These are phyloP conservation scores for Cyphomyrus plagiostoma DNA, from an alignment of 2,113 vertebrate species.

Conservation along the genomic window DNA sequence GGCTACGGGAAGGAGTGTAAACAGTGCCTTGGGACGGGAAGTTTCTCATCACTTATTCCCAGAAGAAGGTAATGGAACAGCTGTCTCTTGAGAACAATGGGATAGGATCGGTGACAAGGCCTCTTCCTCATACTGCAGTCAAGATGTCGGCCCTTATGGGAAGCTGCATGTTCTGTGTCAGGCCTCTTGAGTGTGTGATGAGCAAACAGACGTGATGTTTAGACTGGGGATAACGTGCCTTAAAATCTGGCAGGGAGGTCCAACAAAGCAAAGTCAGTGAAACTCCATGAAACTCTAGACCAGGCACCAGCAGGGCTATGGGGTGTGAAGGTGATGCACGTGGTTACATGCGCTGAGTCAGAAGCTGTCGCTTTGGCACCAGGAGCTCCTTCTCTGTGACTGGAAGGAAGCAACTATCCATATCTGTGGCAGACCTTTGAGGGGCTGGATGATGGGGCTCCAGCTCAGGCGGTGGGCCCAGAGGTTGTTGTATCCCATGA, in stretches of 20 bases:
- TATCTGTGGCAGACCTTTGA: background rate
- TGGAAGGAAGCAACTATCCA: slow-evolving; percentile 17
- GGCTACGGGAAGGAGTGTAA: slow-evolving; percentile 47
- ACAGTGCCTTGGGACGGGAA: slow-evolving; percentile 51
- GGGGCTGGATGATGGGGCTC: slow-evolving; percentile 47
- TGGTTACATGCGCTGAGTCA: background rate
- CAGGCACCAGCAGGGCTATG: background rate
- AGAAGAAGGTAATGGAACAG: slow-evolving; percentile 47
- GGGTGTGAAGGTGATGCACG: background rate
- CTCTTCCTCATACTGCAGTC: background rate
- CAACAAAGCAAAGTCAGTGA: background rate
- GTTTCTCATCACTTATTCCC: slow-evolving; percentile 47
- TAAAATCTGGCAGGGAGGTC: background rate
- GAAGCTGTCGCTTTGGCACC: background rate
- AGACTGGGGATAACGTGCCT: background rate
- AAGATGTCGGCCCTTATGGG: background rate
- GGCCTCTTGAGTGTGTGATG: background rate
- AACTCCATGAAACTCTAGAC: background rate
- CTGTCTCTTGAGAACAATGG: slow-evolving; percentile 35
- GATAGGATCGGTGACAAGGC: slow-evolving; percentile 18
- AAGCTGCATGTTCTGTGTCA: background rate
- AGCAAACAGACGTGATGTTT: background rate
- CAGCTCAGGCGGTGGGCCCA: background rate
- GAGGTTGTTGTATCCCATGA: slow-evolving; percentile 36
- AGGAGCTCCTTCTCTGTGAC: slow-evolving; percentile 18